These are phyloP conservation scores for Salarias fasciatus DNA, from an alignment of 2,797 vertebrate species.

Conservation along the genomic window DNA sequence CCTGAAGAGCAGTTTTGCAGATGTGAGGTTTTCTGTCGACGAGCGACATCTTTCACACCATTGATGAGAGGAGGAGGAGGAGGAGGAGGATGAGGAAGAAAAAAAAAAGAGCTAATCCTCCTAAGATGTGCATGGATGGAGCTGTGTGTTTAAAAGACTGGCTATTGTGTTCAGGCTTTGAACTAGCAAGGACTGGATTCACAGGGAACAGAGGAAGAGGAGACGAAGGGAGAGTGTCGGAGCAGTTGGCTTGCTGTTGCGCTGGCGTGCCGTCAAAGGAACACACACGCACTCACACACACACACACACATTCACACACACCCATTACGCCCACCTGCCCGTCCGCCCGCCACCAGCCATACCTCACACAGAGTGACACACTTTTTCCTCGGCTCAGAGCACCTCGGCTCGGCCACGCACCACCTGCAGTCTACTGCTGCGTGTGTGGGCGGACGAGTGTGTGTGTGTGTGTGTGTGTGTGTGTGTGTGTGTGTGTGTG, in stretches of 20 bases:
- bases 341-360: conserved; percentile 33
- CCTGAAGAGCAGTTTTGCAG: conserved; percentile 60
- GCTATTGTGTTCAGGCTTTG: conserved; percentile 51
- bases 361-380: conserved; percentile 58
- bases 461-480: conserved; percentile 25
- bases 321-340: conserved; percentile 25
- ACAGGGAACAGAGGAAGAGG: conserved; percentile 10
- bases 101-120: conserved; percentile 35
- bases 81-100: neutral
- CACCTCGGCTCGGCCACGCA: conserved; percentile 36
- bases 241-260: conserved; percentile 55
- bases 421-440: conserved; percentile 48
- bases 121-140: conserved; percentile 33
- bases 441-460: conserved; percentile 44
- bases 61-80: conserved; percentile 6
- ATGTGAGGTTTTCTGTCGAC: conserved; percentile 17
- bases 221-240: conserved; percentile 9
- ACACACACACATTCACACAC: neutral
- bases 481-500: conserved; percentile 43
- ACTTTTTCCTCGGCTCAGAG: conserved; percentile 47
- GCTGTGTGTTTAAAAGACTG: conserved; percentile 40
- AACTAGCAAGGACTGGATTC: conserved; percentile 37
- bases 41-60: conserved; percentile 26
- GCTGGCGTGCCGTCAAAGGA: conserved; percentile 51
- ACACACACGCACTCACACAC: neutral